phyloP scores from a whole-genome alignment of 2,888 invertebrate genomes.

The Drosophila tripunctata region DNA sequence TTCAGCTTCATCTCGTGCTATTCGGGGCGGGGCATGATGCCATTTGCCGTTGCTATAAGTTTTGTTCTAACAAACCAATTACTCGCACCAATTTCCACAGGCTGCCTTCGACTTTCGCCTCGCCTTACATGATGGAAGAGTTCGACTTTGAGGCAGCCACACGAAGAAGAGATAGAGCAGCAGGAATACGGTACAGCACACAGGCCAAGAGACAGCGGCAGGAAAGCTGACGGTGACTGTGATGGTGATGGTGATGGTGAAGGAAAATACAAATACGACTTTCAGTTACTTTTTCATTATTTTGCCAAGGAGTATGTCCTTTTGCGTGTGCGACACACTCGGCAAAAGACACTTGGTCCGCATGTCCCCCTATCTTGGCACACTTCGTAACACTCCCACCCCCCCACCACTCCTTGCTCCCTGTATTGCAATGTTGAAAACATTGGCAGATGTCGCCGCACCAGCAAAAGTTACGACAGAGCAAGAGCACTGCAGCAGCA shows the following conservation, averaged over 20 bases:
- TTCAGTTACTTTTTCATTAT: conserved; percentile 80
- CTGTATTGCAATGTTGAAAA: conserved; percentile 75
- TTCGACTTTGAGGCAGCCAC: conserved; percentile 69
- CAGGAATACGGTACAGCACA: background rate
- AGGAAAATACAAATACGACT: conserved; percentile 77
- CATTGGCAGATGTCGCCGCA: conserved; percentile 78
- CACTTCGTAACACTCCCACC: background rate
- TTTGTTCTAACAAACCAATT: conserved; percentile 78
- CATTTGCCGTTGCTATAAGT: conserved; percentile 69
- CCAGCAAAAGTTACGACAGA: conserved; percentile 67
- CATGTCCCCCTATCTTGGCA: conserved; percentile 35
- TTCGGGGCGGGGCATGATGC: conserved; percentile 25
- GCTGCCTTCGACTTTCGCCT: conserved; percentile 51
- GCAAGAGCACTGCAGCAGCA: conserved; percentile 16
- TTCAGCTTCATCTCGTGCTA: background rate
- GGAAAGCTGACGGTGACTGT: conserved; percentile 36
- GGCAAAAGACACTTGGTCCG: conserved; percentile 54
- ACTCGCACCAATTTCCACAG: conserved; percentile 79
- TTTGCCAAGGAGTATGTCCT: conserved; percentile 79
- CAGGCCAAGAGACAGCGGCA: background rate
- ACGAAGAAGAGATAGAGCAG: background rate
- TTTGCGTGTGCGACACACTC: conserved; percentile 61
- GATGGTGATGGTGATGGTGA: conserved; percentile 47
- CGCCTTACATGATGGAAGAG: conserved; percentile 71
- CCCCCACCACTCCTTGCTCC: background rate